Evolutionary conservation across 2,797 vertebrate genomes (phyloP), one percentile per base, ranked within the genome.

Genomic region (Mergus octosetaceus): DNA sequence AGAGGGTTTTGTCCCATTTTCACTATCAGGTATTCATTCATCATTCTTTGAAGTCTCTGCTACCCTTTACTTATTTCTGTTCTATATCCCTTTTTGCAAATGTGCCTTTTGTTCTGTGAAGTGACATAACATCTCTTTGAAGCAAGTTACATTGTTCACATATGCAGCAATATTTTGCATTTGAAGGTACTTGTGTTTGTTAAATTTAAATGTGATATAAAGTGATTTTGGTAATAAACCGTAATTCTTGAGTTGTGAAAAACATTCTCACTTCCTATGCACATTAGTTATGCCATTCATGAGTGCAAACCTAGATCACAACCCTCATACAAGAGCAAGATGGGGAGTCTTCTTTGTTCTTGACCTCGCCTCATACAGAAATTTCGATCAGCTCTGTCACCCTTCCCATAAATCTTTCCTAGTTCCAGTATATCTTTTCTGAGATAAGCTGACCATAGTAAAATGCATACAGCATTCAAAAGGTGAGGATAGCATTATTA

Each of bases 401-500:
- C 14, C 15, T 47, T 45, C 66, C 21, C 38, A 32, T 62, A 66
- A 58, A 6, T 17, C 32, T 68, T 22, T 89, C 53, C 38, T 71
- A 64, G 3, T 85, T 70, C 38, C 28, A 41, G 25, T 61, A 2
- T 12, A 25, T 10, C 38, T 49, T 65, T 78, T 87, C 32, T 30
- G 34, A 86, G 32, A 64, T 53, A 16, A 80, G 7, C 16, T 60
- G 57, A 70, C 53, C 16, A 2, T 13, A 60, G 10, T 7, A 70
- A 91, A 91, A 80, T 11, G 21, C 38, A 71, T 22, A 49, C 4
- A 70, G 30, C 3, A 80, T 38, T 83, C 53, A 80, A 41, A 77
- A 80, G 9, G 10, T 70, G 39, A 53, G 11, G n/a, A 19, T 5
- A 5, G 53, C 6, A 69, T 43, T 0, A 71, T 0, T 57, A 7